Percentiles rank a stretch among this genome's conserved stretches.
Evolutionary conservation across 2,797 vertebrate species (phyloP).

Genomic region (Tragelaphus oryx): DNA sequence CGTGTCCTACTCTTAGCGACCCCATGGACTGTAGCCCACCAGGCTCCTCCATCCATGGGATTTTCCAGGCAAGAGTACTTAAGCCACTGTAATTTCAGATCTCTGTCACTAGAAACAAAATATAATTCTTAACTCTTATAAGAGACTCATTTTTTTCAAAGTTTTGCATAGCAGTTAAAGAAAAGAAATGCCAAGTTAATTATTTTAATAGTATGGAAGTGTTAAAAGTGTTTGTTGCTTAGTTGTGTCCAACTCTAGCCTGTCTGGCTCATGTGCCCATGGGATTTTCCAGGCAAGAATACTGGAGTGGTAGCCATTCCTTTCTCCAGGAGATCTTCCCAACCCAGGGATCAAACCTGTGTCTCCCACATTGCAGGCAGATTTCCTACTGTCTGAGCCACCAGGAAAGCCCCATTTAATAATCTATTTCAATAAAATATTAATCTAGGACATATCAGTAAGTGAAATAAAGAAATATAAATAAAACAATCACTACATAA

Average conservation of each 20-base stretch:
- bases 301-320: neutral
- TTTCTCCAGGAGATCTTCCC: neutral
- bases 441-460: neutral
- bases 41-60: no score
- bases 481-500: neutral
- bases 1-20: fast-evolving
- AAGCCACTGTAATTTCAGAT: neutral
- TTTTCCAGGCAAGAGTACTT: neutral
- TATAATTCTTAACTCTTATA: neutral
- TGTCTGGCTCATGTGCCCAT: neutral
- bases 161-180: neutral
- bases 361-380: neutral
- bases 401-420: neutral
- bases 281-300: neutral
- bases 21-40: no score
- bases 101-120: neutral
- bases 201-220: neutral
- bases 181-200: neutral
- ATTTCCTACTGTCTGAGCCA: neutral
- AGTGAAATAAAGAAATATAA: neutral
- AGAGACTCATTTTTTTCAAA: neutral
- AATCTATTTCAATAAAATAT: neutral
- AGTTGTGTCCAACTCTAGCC: neutral
- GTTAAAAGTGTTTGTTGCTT: neutral
- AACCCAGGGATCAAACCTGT: neutral